A percentile compares a stretch with the other conserved stretches of the same genome.
Evolutionary conservation across 2,797 vertebrate genomes (phyloP).

Genomic region (Coilia nasus): DNA sequence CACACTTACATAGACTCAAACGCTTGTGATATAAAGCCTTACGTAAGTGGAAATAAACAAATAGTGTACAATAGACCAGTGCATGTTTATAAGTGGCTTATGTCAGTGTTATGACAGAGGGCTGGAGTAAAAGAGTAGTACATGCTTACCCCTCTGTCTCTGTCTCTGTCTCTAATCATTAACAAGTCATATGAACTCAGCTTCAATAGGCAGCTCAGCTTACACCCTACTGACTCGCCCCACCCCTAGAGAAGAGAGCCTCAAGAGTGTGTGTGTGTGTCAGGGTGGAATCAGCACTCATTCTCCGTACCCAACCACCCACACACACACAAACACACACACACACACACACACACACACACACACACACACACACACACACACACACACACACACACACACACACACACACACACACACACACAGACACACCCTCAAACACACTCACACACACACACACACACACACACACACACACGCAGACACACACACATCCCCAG

Average conservation of each 20-base stretch:
- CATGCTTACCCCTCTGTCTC: not conserved
- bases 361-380: slow-evolving; percentile 21
- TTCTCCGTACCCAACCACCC: not conserved
- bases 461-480: slow-evolving; percentile 36
- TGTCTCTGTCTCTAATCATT: not conserved
- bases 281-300: no score
- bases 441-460: slow-evolving; percentile 45
- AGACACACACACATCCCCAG: slow-evolving; percentile 30
- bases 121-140: not conserved
- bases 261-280: not conserved
- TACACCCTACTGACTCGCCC: not conserved
- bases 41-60: slow-evolving; percentile 46
- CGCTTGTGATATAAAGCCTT: slow-evolving; percentile 39
- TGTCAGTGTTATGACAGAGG: not conserved
- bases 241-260: not conserved
- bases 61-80: not conserved
- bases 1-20: no score
- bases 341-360: not conserved
- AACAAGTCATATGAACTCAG: not conserved
- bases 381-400: slow-evolving; percentile 30
- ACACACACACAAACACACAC: not conserved
- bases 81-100: not conserved
- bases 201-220: not conserved
- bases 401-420: slow-evolving; percentile 23
- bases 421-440: not conserved